Evolutionary conservation across 2,113 vertebrate genomes (phyloP), one percentile per base, ranked within the genome.

Genomic region (Colius striatus): DNA sequence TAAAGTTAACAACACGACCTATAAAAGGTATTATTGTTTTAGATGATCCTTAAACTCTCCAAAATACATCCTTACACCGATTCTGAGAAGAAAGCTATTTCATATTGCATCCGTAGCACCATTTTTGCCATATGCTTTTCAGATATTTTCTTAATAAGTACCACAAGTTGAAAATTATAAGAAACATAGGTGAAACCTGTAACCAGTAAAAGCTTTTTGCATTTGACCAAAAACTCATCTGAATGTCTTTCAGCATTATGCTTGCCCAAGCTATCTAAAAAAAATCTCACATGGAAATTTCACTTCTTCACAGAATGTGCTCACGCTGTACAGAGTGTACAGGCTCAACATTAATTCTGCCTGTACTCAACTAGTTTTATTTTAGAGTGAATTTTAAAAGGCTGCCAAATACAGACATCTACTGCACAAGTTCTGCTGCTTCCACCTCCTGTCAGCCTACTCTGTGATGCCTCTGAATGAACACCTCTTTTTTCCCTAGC

Each of bases 391-490:
- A 41, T 90, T 90, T 91, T 71, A 89, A 92, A 88, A 47, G 11
- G 25, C 50, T 95, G 95, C 84, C 95, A 95, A 94, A 66, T 79
- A 78, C 86, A 92, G 89, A 79, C 53, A 94, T 60, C 77, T 80
- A 71, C 60, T 13, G 36, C 65, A 61, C 71, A 72, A 95, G 87
- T 75, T 88, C 88, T 94, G 90, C 92, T 92, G 73, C 84, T 95
- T 96, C 88, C 73, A 90, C 81, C 79, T 91, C 89, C 91, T 70
- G 30, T 22, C 47, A 90, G 60, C 73, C 95, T 87, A 8, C 79
- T 84, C 63, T 6, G 29, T 16, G 36, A 45, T 65, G 84, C 27
- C 89, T 96, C 66, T 72, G 58, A 97, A 89, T 3, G 1, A 63
- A 16, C 30, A 3, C 20, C 45, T 58, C 11, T n/a, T 38, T 32